Evolutionary conservation across 2,797 vertebrate species (phyloP).

Genomic region (Cossypha heuglini): DNA sequence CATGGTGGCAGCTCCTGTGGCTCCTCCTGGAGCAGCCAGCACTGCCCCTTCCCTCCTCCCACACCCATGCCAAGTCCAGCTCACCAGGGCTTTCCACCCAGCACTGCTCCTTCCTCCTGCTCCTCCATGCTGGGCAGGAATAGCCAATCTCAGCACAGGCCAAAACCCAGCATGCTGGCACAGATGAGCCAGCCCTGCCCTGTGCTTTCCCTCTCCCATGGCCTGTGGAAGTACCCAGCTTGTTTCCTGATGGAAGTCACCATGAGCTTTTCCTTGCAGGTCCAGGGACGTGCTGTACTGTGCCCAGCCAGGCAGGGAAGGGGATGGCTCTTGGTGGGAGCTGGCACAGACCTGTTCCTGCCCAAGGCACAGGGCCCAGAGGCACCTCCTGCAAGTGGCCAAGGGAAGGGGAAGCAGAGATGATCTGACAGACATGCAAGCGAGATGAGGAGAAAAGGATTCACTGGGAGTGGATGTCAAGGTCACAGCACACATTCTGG

Average conservation of each 20-base stretch:
- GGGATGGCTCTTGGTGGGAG: neutral
- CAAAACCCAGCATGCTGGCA: neutral
- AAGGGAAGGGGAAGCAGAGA: neutral
- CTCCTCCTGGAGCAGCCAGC: neutral
- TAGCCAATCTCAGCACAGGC: neutral
- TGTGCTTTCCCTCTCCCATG: fast-evolving
- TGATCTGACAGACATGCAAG: fast-evolving
- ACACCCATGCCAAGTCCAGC: neutral
- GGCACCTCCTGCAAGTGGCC: neutral
- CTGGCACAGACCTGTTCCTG: neutral
- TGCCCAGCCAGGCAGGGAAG: neutral
- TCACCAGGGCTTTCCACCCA: neutral
- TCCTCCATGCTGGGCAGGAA: neutral
- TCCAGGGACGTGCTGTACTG: neutral
- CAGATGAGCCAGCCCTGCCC: neutral
- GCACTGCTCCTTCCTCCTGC: neutral
- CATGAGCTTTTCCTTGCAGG: neutral
- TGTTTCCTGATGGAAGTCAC: neutral
- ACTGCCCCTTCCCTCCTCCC: neutral
- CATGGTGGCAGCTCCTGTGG: neutral
- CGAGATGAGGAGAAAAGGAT: neutral
- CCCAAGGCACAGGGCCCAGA: neutral
- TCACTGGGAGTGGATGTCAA: neutral
- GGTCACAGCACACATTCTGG: neutral
- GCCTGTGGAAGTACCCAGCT: neutral